phyloP scores from a whole-genome alignment of 2,113 vertebrate species.

The Muntiacus reevesi region DNA sequence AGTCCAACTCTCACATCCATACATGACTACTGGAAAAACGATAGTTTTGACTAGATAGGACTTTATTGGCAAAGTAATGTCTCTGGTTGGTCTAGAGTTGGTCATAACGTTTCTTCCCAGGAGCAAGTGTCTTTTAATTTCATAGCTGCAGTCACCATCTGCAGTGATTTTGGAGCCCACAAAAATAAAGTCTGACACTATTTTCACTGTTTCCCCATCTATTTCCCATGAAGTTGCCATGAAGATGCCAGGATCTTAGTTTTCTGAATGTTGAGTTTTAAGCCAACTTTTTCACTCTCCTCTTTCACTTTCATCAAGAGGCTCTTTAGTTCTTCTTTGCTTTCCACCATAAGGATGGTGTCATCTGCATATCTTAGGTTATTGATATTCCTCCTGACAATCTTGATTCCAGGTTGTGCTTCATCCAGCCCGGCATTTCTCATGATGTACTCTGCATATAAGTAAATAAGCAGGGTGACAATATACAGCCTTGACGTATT shows the following conservation, averaged over 20 bases:
- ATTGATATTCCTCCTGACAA: neutral
- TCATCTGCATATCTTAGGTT: neutral
- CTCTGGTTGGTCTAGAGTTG: neutral
- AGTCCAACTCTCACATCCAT: neutral
- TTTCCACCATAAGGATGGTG: neutral
- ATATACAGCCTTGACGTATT: neutral
- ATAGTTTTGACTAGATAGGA: neutral
- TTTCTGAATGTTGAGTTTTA: neutral
- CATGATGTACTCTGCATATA: neutral
- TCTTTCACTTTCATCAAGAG: neutral
- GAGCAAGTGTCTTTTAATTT: neutral
- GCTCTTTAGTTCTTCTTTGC: neutral
- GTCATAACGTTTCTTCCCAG: neutral
- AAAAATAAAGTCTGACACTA: neutral
- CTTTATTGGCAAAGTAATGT: neutral
- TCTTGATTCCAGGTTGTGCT: neutral
- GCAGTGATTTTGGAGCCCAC: neutral
- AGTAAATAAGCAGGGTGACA: neutral
- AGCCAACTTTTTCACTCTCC: neutral
- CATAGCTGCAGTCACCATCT: neutral
- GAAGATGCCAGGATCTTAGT: neutral
- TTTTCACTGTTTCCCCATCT: neutral
- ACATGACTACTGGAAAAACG: neutral
- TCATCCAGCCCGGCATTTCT: neutral
- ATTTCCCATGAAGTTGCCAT: neutral